Evolutionary conservation across 2,113 vertebrate genomes (phyloP), one percentile per base, ranked within the genome.

Genomic region (Platichthys stellatus): DNA sequence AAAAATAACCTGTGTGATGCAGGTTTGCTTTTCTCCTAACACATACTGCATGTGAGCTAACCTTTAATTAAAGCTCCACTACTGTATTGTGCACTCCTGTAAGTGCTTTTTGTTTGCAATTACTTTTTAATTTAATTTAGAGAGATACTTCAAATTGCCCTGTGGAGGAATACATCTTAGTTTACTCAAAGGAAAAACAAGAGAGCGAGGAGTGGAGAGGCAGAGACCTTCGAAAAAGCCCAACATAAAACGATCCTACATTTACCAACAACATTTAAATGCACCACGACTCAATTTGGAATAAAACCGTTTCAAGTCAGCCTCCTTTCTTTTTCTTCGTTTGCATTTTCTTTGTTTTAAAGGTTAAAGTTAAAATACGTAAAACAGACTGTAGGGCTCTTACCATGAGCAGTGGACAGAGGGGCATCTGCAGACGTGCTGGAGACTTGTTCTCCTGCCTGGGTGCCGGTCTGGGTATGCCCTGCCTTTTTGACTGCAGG

Each of bases 111-210:
- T 86, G 82, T 86, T 81, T 89, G 79, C 76, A 81, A 88, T 84
- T 81, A 86, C 68, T 26, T 74, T 81, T 87, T 87, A 86, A 90
- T 92, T 85, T 79, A 89, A 83, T 86, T 85, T 81, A 82, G 63
- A 72, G 63, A 31, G 9, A 81, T 77, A 69, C 80, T 84, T 87
- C 40, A 83, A 84, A 86, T 82, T 76, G 57, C 79, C 81, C 81
- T 78, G 72, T 11, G 18, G 76, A 82, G 59, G 86, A 90, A 87
- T 86, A 76, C 68, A 85, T 80, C 78, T 78, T 0, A 26, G 62
- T 18, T 26, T 54, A 67, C 79, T 83, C 54, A 0, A 69, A 81
- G 69, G 69, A 74, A 63, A 74, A 81, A 81, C 20, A 57, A 11
- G 58, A 85, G 59, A 54, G 35, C 72, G 57, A 12, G 24, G 64